Conservation (phyloP, 2,888 invertebrate genomes). For the Eristalis tenax region DNA sequence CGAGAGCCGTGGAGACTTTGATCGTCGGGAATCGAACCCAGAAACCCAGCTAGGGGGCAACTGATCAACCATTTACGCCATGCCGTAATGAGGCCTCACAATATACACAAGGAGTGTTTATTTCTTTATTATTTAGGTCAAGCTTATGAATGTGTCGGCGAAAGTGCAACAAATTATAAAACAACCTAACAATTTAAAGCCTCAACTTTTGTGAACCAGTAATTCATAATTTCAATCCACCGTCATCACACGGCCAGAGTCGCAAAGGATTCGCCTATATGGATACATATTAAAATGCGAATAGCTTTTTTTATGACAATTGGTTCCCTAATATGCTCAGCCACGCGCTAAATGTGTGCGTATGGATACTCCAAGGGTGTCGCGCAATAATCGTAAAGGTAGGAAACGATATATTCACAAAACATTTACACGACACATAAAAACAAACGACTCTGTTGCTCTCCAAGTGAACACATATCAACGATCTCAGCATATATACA, state of each 20-base stretch:
- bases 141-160: too few relatives aligned
- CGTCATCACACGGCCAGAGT: not conserved
- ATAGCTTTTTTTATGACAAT: slow-evolving; percentile 64
- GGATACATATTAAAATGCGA: slow-evolving; percentile 37
- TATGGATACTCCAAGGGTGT: slow-evolving; percentile 22
- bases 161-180: not conserved
- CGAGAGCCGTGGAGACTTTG: too few relatives aligned
- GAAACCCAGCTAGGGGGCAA: too few relatives aligned
- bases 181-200: not conserved
- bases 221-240: slow-evolving; percentile 49
- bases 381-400: slow-evolving; percentile 62
- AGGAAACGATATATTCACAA: slow-evolving; percentile 62
- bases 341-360: not conserved
- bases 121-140: too few relatives aligned
- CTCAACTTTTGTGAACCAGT: slow-evolving; percentile 13
- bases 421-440: slow-evolving; percentile 69
- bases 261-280: slow-evolving; percentile 24
- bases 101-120: too few relatives aligned
- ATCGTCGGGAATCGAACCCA: too few relatives aligned
- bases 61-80: too few relatives aligned
- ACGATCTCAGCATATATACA: slow-evolving; percentile 31
- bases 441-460: slow-evolving; percentile 70
- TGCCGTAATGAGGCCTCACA: too few relatives aligned
- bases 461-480: slow-evolving; percentile 33
- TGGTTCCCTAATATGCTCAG: slow-evolving; percentile 49